Base-by-base conservation (phyloP, 2,888 invertebrate genomes). In the Drosophila limbata region DNA sequence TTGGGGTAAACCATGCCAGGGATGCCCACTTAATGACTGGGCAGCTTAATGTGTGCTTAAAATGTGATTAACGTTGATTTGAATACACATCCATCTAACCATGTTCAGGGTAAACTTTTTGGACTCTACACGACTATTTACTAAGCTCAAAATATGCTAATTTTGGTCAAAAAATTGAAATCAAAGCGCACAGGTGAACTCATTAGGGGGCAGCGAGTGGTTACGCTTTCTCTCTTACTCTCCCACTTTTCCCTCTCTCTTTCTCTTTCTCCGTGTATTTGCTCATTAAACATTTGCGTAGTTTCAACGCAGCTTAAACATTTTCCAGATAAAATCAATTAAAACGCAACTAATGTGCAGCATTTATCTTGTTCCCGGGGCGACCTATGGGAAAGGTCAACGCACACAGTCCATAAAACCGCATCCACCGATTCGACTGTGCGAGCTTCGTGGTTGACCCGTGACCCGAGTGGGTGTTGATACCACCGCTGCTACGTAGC, bases 31-130 rank as follows among this genome's bases (percentile, higher is more conserved):
- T 72, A 75, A 75, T 77, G 78, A 63, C 19, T 37, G 67, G 60
- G 21, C 60, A 68, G 82, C 83, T 85, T 84, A 84, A 84, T 77
- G 74, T 61, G 84, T 71, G 79, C 81, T 84, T 85, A 81, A 84
- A 85, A 84, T 78, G 76, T 85, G 84, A 85, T 84, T 84, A 84
- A 65, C 72, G 50, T 44, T 84, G 85, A 85, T 84, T 84, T 84
- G 83, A 78, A 68, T 69, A 73, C 65, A 61, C 67, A 68, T 28
- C 17, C 37, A 37, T 39, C 60, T 33, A 33, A 25, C 50, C 28
- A 64, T 55, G 45, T 42, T 28, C 19, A 47, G 39, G 25, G 33
- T 42, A 31, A 52, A 66, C 56, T 67, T 62, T 65, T 21, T 31
- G n/a, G 42, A 40, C 48, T 19, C 13, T 21, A 37, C 37, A 25